These are phyloP conservation scores for Rapana venosa DNA, from an alignment of 2,888 invertebrate species.

Conservation along the genomic window DNA sequence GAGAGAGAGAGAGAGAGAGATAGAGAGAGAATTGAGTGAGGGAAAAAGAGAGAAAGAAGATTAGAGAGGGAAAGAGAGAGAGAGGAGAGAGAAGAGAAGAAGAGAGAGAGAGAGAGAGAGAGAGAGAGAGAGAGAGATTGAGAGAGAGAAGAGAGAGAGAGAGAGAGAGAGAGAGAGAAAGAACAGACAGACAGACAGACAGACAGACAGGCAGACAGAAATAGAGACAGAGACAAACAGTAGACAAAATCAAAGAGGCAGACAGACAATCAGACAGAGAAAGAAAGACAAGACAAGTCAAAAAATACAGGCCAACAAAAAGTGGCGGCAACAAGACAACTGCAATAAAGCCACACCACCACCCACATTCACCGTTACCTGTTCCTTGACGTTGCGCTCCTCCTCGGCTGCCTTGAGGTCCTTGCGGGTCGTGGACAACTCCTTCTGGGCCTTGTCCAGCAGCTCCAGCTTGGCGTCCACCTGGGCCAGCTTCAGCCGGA, in stretches of 20 bases:
- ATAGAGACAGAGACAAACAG: not conserved
- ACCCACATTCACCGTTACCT: not conserved
- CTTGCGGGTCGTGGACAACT: slow-evolving; percentile 51
- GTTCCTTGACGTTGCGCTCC: slow-evolving; percentile 47
- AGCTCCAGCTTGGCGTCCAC: slow-evolving; percentile 58
- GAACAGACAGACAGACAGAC: too few relatives aligned
- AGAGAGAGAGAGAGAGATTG: too few relatives aligned
- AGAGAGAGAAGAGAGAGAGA: too few relatives aligned
- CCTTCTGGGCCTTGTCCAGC: slow-evolving; percentile 58
- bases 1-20: too few relatives aligned
- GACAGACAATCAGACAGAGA: too few relatives aligned
- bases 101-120: too few relatives aligned
- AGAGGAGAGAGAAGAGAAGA: too few relatives aligned
- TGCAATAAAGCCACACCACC: not conserved
- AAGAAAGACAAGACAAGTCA: not conserved
- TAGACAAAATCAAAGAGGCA: too few relatives aligned
- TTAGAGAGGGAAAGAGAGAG: too few relatives aligned
- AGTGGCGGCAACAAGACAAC: not conserved
- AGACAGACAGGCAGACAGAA: not conserved
- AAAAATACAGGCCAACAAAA: not conserved
- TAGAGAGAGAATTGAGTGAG: too few relatives aligned
- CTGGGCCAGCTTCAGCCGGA: slow-evolving; percentile 66
- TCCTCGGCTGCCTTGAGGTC: slow-evolving; percentile 55
- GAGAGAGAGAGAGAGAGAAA: too few relatives aligned
- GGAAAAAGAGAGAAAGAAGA: too few relatives aligned